Percentiles rank a stretch among this genome's conserved stretches.
These are phyloP conservation scores for Serinus canaria DNA, from an alignment of 2,113 vertebrate genomes.

Conservation along the genomic window DNA sequence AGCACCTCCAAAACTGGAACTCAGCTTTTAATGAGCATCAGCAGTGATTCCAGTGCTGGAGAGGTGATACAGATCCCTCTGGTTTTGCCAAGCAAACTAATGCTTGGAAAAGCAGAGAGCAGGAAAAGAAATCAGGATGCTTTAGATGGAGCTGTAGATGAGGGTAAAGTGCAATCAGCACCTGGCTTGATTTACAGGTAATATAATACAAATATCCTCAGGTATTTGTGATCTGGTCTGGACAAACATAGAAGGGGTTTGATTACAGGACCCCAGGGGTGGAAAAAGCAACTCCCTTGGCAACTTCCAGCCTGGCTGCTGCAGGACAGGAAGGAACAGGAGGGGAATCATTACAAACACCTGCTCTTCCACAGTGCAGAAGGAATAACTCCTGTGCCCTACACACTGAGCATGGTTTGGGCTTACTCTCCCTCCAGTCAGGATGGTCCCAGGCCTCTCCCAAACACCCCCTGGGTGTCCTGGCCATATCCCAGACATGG, in stretches of 20 bases:
- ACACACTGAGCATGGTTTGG: not conserved
- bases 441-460: accelerated
- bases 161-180: not conserved
- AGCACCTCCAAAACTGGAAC: not conserved
- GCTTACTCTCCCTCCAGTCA: not conserved
- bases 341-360: not conserved
- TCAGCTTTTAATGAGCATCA: not conserved
- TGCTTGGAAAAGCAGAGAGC: not conserved
- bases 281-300: not conserved
- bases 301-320: not conserved
- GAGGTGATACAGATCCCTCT: not conserved
- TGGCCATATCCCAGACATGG: accelerated
- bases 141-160: too few species aligned
- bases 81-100: not conserved
- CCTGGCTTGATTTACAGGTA: not conserved
- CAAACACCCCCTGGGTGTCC: not conserved
- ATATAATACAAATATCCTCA: not conserved
- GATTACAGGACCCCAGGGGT: not conserved
- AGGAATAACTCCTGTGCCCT: not conserved
- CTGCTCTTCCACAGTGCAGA: accelerated
- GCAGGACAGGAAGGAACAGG: not conserved
- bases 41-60: not conserved
- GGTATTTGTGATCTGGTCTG: not conserved
- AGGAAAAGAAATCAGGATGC: not conserved
- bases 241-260: accelerated